phyloP scores from a whole-genome alignment of 1,140 invertebrate genomes.

The Berghia stephanieae region DNA sequence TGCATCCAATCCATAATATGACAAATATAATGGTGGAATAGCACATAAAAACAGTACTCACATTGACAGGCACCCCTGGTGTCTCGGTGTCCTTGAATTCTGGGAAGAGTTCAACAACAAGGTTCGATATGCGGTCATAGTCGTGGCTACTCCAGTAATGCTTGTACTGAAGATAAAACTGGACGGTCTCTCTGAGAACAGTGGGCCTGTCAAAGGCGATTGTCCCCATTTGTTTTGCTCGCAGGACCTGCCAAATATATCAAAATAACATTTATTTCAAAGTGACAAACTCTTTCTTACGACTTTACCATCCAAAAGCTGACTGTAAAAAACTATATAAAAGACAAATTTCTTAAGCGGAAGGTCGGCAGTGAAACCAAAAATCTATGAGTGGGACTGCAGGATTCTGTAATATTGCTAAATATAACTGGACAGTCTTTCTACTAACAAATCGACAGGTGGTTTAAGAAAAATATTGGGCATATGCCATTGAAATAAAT shows the following conservation, averaged over 20 bases:
- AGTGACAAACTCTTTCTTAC: too few relatives aligned
- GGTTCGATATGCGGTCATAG: constrained; percentile 40
- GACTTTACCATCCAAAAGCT: too few relatives aligned
- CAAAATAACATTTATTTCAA: not conserved
- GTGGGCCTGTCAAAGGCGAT: constrained; percentile 36
- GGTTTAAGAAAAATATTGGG: too few relatives aligned
- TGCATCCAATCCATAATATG: not conserved
- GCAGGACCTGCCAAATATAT: constrained; percentile 30
- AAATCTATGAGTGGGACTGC: too few relatives aligned
- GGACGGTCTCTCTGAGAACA: constrained; percentile 39
- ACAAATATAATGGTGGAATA: constrained; percentile 13
- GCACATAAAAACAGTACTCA: constrained; percentile 18
- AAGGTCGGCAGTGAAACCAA: too few relatives aligned
- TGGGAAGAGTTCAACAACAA: constrained; percentile 39
- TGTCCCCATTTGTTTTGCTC: constrained; percentile 36
- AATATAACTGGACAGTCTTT: too few relatives aligned
- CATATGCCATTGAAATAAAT: too few relatives aligned
- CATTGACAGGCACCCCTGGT: constrained; percentile 38
- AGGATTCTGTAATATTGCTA: too few relatives aligned
- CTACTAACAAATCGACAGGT: too few relatives aligned
- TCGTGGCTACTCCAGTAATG: constrained; percentile 41
- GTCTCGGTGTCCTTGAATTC: constrained; percentile 37
- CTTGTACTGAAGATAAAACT: constrained; percentile 40
- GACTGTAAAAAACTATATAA: too few relatives aligned
- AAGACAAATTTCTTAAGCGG: too few relatives aligned